Conservation (phyloP, 2,888 invertebrate species). For the Eudemis profundana region DNA sequence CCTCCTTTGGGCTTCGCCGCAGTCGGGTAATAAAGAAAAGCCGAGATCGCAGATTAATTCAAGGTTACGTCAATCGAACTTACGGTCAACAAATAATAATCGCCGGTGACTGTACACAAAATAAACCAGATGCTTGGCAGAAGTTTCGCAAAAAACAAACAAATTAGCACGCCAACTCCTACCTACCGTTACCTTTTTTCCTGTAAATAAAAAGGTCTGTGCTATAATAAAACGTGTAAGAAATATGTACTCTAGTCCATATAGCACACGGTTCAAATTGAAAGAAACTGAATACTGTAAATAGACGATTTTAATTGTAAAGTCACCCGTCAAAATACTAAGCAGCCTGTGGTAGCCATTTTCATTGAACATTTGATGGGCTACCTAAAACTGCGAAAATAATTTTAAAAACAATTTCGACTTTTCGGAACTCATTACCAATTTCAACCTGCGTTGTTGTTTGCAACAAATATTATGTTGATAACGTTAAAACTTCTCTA, state of each 20-base stretch:
- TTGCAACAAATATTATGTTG: neutral
- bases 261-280: neutral
- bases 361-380: neutral
- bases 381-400: neutral
- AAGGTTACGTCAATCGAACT: neutral
- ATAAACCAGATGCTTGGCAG: neutral
- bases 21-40: no score
- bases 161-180: constrained; percentile 22
- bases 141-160: constrained; percentile 32
- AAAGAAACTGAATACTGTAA: neutral
- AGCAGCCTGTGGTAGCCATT: neutral
- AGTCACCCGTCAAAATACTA: constrained; percentile 24
- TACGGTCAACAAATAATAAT: neutral
- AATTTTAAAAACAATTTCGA: constrained; percentile 18
- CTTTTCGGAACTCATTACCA: constrained; percentile 8
- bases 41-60: neutral
- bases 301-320: neutral
- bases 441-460: constrained; percentile 3
- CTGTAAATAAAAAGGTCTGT: neutral
- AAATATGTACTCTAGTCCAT: neutral
- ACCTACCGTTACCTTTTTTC: constrained; percentile 9
- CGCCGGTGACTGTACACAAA: constrained; percentile 4
- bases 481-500: neutral
- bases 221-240: neutral
- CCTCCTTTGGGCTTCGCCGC: no score